Percentiles rank a stretch among this genome's conserved stretches.
Conservation (phyloP, 1,140 invertebrate genomes). For the Cheumatopsyche charites region DNA sequence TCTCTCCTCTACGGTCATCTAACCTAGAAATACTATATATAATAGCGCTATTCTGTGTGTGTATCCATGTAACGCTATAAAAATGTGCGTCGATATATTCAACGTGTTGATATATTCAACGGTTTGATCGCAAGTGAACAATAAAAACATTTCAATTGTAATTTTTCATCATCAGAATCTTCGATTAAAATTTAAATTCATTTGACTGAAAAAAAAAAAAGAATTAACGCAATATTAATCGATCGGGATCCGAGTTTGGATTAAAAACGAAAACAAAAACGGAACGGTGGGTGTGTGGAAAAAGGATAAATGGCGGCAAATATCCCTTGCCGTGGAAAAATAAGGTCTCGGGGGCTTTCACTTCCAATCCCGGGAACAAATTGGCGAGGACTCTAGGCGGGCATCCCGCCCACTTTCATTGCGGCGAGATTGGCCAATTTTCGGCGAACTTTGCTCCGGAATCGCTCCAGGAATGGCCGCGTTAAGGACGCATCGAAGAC, state of each 20-base stretch:
- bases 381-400: not conserved
- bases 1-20: too few species aligned
- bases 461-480: not conserved
- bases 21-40: too few species aligned
- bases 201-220: too few species aligned
- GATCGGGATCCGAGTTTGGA: not conserved
- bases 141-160: too few species aligned
- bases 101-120: too few species aligned
- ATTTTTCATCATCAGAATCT: too few species aligned
- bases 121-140: too few species aligned
- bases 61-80: too few species aligned
- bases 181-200: too few species aligned
- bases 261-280: not conserved
- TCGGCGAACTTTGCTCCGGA: not conserved
- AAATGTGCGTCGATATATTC: too few species aligned
- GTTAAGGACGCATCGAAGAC: too few species aligned
- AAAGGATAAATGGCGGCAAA: conserved; percentile 17
- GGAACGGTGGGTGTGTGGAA: not conserved
- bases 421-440: conserved; percentile 19
- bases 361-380: conserved; percentile 24
- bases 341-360: conserved; percentile 21
- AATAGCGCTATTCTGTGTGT: too few species aligned
- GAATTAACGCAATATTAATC: not conserved
- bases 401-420: conserved; percentile 9
- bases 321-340: not conserved